These are phyloP conservation scores for Cololabis saira DNA, from an alignment of 2,113 vertebrate genomes.

Conservation along the genomic window DNA sequence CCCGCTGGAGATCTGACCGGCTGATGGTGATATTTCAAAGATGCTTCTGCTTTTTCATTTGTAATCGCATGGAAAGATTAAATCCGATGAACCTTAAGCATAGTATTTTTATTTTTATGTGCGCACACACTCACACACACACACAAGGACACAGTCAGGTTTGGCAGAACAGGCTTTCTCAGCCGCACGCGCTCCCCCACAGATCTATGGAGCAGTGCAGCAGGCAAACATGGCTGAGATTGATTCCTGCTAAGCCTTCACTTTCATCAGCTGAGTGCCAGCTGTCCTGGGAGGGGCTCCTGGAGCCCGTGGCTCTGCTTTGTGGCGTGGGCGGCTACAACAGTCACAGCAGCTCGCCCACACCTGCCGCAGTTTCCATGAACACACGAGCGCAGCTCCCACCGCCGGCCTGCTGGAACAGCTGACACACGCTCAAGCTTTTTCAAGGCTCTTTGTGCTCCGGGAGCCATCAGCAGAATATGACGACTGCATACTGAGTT, in stretches of 20 bases:
- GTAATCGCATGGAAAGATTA: slow-evolving; percentile 48
- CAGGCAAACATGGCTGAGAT: slow-evolving; percentile 49
- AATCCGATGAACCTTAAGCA: slow-evolving; percentile 31
- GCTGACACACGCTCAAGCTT: slow-evolving; percentile 27
- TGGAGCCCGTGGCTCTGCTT: slow-evolving; percentile 36
- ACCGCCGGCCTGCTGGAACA: slow-evolving; percentile 32
- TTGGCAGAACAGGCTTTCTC: slow-evolving; percentile 35
- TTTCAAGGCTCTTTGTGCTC: slow-evolving; percentile 31
- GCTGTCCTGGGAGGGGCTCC: slow-evolving; percentile 65
- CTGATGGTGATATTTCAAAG: slow-evolving; percentile 38
- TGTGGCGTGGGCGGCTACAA: slow-evolving; percentile 53
- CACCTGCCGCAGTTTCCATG: slow-evolving; percentile 1
- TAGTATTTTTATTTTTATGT: slow-evolving; percentile 7
- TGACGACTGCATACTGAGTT: slow-evolving; percentile 31
- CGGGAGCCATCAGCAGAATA: slow-evolving; percentile 40
- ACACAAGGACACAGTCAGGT: slow-evolving; percentile 21
- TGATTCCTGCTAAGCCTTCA: slow-evolving; percentile 68
- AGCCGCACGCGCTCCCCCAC: background rate
- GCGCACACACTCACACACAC: background rate
- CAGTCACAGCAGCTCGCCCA: slow-evolving; percentile 20
- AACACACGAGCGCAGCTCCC: slow-evolving; percentile 39
- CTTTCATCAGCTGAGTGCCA: slow-evolving; percentile 79
- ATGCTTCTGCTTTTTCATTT: slow-evolving; percentile 50
- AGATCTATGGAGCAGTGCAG: slow-evolving; percentile 49
- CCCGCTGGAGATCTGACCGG: too few relatives aligned